Evolutionary conservation across 2,113 vertebrate species (phyloP).

Genomic region (Onychostruthus taczanowskii): DNA sequence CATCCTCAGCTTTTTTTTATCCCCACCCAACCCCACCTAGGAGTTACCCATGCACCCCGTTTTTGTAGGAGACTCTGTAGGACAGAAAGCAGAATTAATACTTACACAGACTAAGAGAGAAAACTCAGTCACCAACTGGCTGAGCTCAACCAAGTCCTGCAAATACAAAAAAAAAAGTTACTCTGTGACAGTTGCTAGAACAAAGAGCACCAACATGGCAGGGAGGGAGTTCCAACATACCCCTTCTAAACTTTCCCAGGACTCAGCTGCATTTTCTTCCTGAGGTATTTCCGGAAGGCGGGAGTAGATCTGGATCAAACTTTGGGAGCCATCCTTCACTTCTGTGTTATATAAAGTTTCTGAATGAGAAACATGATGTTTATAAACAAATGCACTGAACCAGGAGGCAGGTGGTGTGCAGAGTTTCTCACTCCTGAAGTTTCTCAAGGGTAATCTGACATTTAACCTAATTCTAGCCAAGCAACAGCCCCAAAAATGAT

Average conservation of each 20-base stretch:
- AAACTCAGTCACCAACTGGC: conserved; percentile 88
- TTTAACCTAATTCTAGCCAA: neutral
- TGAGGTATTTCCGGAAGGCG: conserved; percentile 86
- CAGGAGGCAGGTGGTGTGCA: neutral
- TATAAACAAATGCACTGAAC: neutral
- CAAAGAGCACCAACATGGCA: neutral
- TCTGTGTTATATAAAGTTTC: conserved; percentile 28
- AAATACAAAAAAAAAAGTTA: conserved; percentile 22
- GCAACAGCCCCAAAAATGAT: neutral
- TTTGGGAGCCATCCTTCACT: conserved; percentile 47
- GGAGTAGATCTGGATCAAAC: conserved; percentile 73
- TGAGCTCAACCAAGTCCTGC: conserved; percentile 89
- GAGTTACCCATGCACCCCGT: neutral
- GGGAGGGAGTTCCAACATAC: conserved; percentile 62
- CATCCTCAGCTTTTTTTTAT: neutral
- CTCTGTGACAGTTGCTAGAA: neutral
- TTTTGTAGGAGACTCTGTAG: neutral
- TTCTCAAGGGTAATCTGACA: neutral
- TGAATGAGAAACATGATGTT: conserved; percentile 37
- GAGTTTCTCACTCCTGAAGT: neutral
- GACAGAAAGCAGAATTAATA: conserved; percentile 43
- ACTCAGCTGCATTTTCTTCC: conserved; percentile 89
- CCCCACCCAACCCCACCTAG: neutral
- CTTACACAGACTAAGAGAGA: conserved; percentile 89
- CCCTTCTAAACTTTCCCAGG: conserved; percentile 90